Evolutionary conservation across 2,113 vertebrate species (phyloP).

Genomic region (Colossoma macropomum): DNA sequence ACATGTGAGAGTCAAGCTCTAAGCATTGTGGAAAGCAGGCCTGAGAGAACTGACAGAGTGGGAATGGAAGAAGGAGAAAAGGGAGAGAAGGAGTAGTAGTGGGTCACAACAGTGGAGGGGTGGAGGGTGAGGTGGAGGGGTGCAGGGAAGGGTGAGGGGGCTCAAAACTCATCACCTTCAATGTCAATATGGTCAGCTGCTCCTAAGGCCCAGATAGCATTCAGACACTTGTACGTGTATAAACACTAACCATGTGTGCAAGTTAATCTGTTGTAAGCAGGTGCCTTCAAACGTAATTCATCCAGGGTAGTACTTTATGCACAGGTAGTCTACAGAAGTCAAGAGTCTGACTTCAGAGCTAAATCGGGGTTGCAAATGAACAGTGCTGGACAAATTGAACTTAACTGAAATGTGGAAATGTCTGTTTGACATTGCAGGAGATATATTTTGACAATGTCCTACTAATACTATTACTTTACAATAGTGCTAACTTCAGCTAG

Average conservation of each 20-base stretch:
- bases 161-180: conserved; percentile 31
- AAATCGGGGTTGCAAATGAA: neutral
- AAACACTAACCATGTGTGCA: neutral
- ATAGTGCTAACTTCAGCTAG: no score
- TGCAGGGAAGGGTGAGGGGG: no score
- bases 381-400: neutral
- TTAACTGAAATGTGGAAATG: neutral
- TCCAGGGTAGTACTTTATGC: no score
- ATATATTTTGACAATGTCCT: no score
- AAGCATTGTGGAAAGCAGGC: conserved; percentile 38
- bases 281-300: no score
- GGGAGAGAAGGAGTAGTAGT: neutral
- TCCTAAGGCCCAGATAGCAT: neutral
- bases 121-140: neutral
- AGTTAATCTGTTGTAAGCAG: neutral
- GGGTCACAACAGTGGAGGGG: conserved; percentile 6
- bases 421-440: neutral
- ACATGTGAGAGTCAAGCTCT: conserved; percentile 44
- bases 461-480: no score
- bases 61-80: neutral
- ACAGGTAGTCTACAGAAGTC: no score
- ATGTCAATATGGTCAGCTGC: conserved; percentile 21
- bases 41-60: conserved; percentile 1
- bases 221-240: neutral
- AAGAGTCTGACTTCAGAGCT: neutral